These are phyloP conservation scores for Orientallactaga sibirica DNA, from an alignment of 2,797 vertebrate species.

Conservation along the genomic window DNA sequence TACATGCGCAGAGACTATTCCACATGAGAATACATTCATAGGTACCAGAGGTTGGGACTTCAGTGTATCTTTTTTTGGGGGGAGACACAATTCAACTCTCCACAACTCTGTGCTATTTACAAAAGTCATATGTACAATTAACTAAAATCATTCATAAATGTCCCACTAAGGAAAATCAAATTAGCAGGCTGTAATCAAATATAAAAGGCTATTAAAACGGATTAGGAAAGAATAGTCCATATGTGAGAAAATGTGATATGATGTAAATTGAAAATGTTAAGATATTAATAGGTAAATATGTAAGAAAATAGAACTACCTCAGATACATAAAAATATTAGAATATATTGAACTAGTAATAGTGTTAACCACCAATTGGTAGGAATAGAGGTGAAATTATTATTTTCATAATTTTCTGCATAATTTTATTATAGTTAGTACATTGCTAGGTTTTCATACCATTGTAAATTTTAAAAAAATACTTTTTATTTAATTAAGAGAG, in stretches of 20 bases:
- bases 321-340: not conserved
- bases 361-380: not conserved
- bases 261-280: constrained; percentile 34
- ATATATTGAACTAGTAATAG: constrained; percentile 33
- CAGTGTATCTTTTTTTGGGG: not conserved
- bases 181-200: constrained; percentile 11
- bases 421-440: constrained; percentile 4
- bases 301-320: not conserved
- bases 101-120: not conserved
- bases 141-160: constrained; percentile 19
- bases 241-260: not conserved
- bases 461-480: not conserved
- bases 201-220: constrained; percentile 9
- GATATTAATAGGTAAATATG: not conserved
- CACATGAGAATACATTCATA: not conserved
- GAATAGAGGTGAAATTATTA: not conserved
- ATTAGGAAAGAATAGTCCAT: constrained; percentile 4
- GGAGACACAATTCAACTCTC: not conserved
- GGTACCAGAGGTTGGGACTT: not conserved
- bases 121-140: not conserved
- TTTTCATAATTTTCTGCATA: constrained; percentile 8
- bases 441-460: constrained; percentile 30
- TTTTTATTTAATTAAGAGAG: no score
- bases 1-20: constrained; percentile 6
- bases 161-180: constrained; percentile 13